phyloP scores from a whole-genome alignment of 2,797 vertebrate genomes.

The Girardinus metallicus region DNA sequence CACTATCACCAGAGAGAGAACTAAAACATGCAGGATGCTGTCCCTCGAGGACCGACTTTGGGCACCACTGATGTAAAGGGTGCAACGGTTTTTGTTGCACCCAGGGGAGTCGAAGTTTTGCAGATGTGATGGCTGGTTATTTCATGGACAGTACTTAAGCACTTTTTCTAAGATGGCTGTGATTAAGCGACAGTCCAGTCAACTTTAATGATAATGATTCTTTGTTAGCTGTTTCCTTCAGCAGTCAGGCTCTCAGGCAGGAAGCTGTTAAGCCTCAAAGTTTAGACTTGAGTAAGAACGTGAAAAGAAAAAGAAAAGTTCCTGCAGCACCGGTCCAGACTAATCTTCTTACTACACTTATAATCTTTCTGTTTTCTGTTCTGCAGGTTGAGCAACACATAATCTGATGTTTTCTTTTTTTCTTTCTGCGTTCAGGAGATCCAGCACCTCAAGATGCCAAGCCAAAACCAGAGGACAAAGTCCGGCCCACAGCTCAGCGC shows the following conservation, averaged over 20 bases:
- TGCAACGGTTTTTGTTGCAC: too few species aligned
- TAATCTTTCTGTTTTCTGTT: conserved; percentile 59
- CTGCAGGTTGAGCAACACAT: conserved; percentile 61
- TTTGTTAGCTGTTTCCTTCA: neutral
- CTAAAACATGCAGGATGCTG: too few species aligned
- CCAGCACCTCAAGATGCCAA: conserved; percentile 84
- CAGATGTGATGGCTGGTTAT: neutral
- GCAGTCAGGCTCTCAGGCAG: neutral
- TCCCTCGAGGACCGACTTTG: too few species aligned
- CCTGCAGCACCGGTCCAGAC: conserved; percentile 13
- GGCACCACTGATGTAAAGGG: too few species aligned
- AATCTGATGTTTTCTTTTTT: conserved; percentile 58
- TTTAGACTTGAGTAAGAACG: neutral
- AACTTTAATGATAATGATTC: neutral
- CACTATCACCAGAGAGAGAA: too few species aligned
- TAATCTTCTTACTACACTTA: conserved; percentile 38
- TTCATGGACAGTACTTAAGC: neutral
- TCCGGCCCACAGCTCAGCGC: conserved; percentile 82
- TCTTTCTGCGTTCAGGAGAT: conserved; percentile 79
- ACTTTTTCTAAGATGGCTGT: neutral
- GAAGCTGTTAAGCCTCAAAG: neutral
- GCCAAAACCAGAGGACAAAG: conserved; percentile 87
- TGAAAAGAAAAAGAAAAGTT: neutral
- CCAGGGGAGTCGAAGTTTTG: neutral
- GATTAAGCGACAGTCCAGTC: neutral